Base-by-base conservation (phyloP, 2,888 invertebrate species). In the Strigamia crassipes region DNA sequence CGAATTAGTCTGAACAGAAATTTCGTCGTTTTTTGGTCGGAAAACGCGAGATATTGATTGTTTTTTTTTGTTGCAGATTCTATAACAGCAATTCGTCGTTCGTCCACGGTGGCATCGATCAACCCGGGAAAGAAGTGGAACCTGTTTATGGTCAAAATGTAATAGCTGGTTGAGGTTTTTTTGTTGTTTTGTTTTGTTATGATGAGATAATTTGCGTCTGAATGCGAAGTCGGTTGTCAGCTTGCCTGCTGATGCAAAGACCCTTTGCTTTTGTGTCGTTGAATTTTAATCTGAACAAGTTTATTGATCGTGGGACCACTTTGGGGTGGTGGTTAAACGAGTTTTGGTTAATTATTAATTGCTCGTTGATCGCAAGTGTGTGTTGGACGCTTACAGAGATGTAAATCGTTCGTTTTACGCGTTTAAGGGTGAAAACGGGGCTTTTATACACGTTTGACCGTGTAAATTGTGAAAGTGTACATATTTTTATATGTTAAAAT, bases 51-150 rank as follows among this genome's bases (percentile, higher is more conserved):
- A 5, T 34, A 5, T 34, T 34, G 3, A 5, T 34, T 34, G 34
- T 34, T 34, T 34, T 34, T 34, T 34, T 34, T 5, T 34, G 6
- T n/a, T 87, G 51, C 88, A 95, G 96, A 88, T 99, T 99, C 89
- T 99, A 98, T 90, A 97, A 96, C 89, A 94, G 96, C 88, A 93
- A 94, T 88, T 98, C 97, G 83, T 95, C 96, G 85, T 98, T 97
- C 90, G 94, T 98, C 86, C 98, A 98, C 90, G 97, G 97, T 84
- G 95, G 95, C 51, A 90, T 95, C 85, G 95, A 95, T 87, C 92
- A 93, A 84, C 92, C 93, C 84, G 94, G 94, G 87, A 92, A 94
- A 84, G 88, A 89, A 84, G 87, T 87, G 83, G 86, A 87, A 18
- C 87, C 88, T 61, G 87, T 87, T 15, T 85, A 86, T 84, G 89